These are phyloP conservation scores for Hirundo rustica DNA, from an alignment of 2,797 vertebrate species.

Conservation along the genomic window DNA sequence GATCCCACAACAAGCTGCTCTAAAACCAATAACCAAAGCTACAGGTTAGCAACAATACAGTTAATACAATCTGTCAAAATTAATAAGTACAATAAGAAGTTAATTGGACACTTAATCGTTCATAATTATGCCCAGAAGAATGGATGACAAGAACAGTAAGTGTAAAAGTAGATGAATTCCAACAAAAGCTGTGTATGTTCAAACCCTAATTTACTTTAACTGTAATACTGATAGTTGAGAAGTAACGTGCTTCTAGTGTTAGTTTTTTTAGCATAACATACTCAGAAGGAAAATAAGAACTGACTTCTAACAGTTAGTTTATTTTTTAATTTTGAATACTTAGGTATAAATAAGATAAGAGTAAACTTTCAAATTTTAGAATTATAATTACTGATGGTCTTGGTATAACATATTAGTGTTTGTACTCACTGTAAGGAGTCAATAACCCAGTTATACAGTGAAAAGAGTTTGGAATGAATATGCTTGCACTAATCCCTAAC, in stretches of 20 bases:
- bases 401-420: not conserved
- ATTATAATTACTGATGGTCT: not conserved
- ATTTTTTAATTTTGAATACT: not conserved
- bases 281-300: not conserved
- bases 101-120: not conserved
- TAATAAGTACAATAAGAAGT: not conserved
- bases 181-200: not conserved
- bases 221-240: not conserved
- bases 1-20: conserved; percentile 89
- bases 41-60: not conserved
- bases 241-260: not conserved
- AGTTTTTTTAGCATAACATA: not conserved
- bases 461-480: not conserved
- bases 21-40: conserved; percentile 71
- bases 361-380: not conserved
- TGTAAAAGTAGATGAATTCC: not conserved
- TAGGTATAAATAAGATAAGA: not conserved
- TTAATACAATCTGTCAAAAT: not conserved
- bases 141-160: not conserved
- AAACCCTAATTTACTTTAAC: not conserved
- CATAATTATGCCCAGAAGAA: not conserved
- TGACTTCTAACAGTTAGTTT: not conserved
- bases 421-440: not conserved
- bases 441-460: not conserved
- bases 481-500: not conserved